These are phyloP conservation scores for Hypsibius dujardini DNA, from an alignment of 1,140 invertebrate genomes.

Conservation along the genomic window DNA sequence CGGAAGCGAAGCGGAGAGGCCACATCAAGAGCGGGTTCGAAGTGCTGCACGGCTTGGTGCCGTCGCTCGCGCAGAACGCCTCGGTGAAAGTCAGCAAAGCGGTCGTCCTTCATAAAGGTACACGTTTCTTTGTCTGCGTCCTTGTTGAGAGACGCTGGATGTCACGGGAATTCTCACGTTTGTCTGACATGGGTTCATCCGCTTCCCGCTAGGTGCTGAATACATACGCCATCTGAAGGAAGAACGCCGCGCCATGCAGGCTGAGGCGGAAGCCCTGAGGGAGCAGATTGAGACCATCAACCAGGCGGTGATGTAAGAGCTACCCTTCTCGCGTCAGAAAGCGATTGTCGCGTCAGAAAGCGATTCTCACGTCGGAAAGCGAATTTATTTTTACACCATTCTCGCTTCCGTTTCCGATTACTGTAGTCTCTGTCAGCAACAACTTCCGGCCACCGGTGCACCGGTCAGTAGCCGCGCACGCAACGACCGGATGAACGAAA, in stretches of 20 bases:
- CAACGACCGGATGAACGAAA: constrained; percentile 77
- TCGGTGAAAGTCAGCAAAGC: constrained; percentile 80
- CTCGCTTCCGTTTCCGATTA: too few relatives aligned
- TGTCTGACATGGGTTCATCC: too few relatives aligned
- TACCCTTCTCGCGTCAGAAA: constrained; percentile 19
- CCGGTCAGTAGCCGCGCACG: constrained; percentile 64
- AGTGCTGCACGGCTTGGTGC: constrained; percentile 75
- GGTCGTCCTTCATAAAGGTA: constrained; percentile 81
- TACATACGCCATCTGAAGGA: constrained; percentile 73
- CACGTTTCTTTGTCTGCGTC: constrained; percentile 22
- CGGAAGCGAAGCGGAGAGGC: constrained; percentile 88
- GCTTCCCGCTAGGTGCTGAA: constrained; percentile 46
- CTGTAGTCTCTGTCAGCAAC: constrained; percentile 52
- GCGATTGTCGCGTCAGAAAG: constrained; percentile 18
- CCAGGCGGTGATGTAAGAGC: constrained; percentile 65
- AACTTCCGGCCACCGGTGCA: constrained; percentile 83
- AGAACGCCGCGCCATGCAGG: constrained; percentile 65
- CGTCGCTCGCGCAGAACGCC: constrained; percentile 63
- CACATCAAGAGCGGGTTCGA: constrained; percentile 97
- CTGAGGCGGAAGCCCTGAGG: constrained; percentile 64
- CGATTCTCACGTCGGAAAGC: too few relatives aligned
- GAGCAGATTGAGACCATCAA: constrained; percentile 74
- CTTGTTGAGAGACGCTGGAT: too few relatives aligned
- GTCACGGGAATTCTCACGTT: constrained; percentile 16
- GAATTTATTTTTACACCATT: too few relatives aligned